A percentile compares a stretch with the other conserved stretches of the same genome.
Evolutionary conservation across 1,140 invertebrate genomes (phyloP).

Genomic region (Conus betulinus): DNA sequence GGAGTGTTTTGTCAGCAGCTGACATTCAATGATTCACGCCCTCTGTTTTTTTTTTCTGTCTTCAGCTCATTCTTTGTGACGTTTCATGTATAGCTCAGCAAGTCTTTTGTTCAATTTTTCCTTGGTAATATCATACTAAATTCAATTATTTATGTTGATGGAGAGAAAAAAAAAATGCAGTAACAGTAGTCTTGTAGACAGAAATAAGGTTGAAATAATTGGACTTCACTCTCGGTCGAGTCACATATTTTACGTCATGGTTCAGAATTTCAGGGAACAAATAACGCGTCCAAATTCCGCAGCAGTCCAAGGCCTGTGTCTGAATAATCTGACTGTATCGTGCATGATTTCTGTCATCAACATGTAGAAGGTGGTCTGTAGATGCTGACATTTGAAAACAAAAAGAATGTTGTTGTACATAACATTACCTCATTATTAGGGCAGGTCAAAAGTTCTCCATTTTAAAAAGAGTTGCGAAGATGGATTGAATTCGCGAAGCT

Average conservation of each 20-base stretch:
- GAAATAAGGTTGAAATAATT: background rate
- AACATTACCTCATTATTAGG: no score
- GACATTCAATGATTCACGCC: conserved; percentile 34
- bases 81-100: background rate
- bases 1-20: conserved; percentile 40
- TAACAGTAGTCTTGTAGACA: no score
- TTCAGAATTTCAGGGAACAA: background rate
- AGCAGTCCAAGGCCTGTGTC: no score
- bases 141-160: background rate
- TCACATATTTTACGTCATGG: background rate
- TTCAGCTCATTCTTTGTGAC: background rate
- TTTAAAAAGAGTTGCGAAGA: no score
- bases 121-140: background rate
- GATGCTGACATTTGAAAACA: no score
- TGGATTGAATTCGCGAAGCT: no score
- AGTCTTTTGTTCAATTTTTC: background rate
- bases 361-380: no score
- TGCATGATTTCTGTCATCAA: no score
- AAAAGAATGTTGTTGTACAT: no score
- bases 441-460: no score
- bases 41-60: conserved; percentile 27
- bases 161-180: no score
- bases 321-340: no score
- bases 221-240: background rate
- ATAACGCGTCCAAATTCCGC: background rate